Percentiles rank a stretch among this genome's conserved stretches.
Evolutionary conservation across 2,797 vertebrate species (phyloP).

Genomic region (Toxotes lorentzi): DNA sequence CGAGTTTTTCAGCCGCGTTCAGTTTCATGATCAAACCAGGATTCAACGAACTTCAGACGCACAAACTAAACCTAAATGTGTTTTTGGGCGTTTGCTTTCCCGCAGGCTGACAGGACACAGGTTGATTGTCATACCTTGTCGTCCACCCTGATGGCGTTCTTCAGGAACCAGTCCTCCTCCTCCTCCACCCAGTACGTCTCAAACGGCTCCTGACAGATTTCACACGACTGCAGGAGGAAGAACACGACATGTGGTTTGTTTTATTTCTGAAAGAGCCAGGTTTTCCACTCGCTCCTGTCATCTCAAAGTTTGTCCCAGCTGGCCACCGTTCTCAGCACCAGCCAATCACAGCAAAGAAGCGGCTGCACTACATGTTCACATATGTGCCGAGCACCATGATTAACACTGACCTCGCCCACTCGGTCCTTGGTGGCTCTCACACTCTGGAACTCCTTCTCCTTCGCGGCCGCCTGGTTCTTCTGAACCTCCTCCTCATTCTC

Average conservation of each 20-base stretch:
- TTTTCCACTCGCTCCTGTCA: too few relatives aligned
- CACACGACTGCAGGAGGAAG: slow-evolving; percentile 88
- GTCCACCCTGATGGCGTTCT: slow-evolving; percentile 94
- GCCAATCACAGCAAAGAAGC: background rate
- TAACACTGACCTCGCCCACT: slow-evolving; percentile 89
- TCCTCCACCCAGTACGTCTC: slow-evolving; percentile 99
- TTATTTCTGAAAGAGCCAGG: too few relatives aligned
- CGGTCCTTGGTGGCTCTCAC: slow-evolving; percentile 95
- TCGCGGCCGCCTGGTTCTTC: slow-evolving; percentile 96
- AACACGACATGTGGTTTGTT: background rate
- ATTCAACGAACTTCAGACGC: too few relatives aligned
- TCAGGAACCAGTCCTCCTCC: slow-evolving; percentile 99
- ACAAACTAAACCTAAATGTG: too few relatives aligned
- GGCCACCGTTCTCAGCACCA: background rate
- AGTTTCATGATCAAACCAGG: too few relatives aligned
- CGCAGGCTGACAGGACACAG: too few relatives aligned
- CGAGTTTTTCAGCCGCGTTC: too few relatives aligned
- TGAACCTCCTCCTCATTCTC: slow-evolving; percentile 96
- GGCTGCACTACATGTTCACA: too few relatives aligned
- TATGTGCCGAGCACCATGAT: too few relatives aligned
- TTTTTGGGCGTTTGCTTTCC: too few relatives aligned
- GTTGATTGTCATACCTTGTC: slow-evolving; percentile 86
- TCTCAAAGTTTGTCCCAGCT: too few relatives aligned
- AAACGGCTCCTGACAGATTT: slow-evolving; percentile 98
- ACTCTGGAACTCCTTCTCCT: slow-evolving; percentile 95